Conservation (phyloP, 2,113 vertebrate species). For the Cyanocitta stelleri region DNA sequence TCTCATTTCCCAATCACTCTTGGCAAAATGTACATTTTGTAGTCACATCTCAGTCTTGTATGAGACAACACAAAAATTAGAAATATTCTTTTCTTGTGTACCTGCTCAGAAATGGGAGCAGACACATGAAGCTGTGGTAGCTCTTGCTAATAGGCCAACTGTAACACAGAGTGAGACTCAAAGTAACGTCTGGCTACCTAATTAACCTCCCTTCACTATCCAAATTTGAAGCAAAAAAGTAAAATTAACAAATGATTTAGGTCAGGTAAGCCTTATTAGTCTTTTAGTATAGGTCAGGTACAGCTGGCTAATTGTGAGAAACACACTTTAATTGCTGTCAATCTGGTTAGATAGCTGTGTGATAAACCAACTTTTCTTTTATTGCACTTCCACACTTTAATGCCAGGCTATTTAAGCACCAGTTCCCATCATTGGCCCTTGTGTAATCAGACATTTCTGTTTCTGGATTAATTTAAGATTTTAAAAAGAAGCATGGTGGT, state of each 20-base stretch:
- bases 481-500: background rate
- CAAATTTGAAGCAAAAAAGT: slow-evolving; percentile 33
- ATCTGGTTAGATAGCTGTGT: background rate
- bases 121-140: background rate
- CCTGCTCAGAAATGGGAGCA: slow-evolving; percentile 3
- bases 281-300: background rate
- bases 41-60: background rate
- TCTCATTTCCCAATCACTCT: background rate
- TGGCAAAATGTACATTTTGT: background rate
- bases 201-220: slow-evolving; percentile 54
- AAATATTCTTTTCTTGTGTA: background rate
- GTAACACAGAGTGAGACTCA: background rate
- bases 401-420: background rate
- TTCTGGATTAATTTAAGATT: background rate
- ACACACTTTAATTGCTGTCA: slow-evolving; percentile 18
- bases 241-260: background rate
- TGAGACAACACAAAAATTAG: background rate
- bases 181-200: slow-evolving; percentile 26
- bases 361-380: background rate
- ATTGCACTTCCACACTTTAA: background rate
- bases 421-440: background rate
- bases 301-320: background rate
- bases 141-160: background rate
- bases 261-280: slow-evolving; percentile 2
- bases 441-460: background rate